phyloP scores from a whole-genome alignment of 2,888 invertebrate species.

The Acleris sparsana region DNA sequence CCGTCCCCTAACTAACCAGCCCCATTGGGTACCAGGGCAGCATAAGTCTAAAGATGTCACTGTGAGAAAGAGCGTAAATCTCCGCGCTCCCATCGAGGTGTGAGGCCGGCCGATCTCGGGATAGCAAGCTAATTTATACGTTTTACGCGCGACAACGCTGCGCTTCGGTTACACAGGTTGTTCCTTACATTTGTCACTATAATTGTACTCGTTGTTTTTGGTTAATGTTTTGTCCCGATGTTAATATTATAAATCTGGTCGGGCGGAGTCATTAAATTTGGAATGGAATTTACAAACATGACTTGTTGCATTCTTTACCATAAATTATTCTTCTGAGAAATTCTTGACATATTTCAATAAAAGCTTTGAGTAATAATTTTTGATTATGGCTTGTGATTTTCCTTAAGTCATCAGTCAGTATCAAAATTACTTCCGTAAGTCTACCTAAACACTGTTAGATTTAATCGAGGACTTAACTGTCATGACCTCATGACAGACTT shows the following conservation, averaged over 20 bases:
- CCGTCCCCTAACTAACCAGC: conserved; percentile 22
- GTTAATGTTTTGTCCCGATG: conserved; percentile 31
- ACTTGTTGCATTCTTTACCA: conserved; percentile 26
- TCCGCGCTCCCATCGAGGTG: conserved; percentile 79
- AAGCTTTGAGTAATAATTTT: no score
- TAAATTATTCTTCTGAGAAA: not conserved
- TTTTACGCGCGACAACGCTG: conserved; percentile 80
- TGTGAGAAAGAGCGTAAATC: conserved; percentile 75
- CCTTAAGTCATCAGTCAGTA: no score
- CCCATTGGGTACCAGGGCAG: conserved; percentile 59
- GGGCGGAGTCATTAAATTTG: conserved; percentile 32
- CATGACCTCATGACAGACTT: no score
- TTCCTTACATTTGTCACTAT: conserved; percentile 43
- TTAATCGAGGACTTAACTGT: no score
- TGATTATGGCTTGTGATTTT: no score
- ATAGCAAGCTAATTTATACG: conserved; percentile 81
- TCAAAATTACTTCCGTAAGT: no score
- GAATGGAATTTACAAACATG: conserved; percentile 26
- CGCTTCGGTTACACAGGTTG: conserved; percentile 58
- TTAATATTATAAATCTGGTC: conserved; percentile 36
- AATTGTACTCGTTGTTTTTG: conserved; percentile 35
- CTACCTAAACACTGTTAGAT: no score
- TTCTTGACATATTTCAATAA: no score
- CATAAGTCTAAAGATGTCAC: conserved; percentile 59
- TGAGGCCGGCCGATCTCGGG: conserved; percentile 79